phyloP scores from a whole-genome alignment of 2,113 vertebrate species.

The Oncorhynchus masou region DNA sequence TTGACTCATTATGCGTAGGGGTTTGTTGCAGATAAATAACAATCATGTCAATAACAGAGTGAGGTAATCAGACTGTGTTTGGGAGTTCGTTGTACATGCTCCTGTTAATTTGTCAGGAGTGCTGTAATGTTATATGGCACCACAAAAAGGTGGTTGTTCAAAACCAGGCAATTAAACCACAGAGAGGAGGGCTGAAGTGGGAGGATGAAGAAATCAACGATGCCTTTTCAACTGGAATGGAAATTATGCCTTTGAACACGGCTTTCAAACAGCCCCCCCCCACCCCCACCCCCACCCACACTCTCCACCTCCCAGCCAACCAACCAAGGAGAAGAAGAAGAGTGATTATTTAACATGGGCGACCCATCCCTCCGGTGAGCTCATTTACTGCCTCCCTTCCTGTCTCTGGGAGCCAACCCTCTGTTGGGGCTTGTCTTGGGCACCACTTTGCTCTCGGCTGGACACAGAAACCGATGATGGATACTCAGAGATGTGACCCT shows the following conservation, averaged over 20 bases:
- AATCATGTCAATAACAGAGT: slow-evolving; percentile 48
- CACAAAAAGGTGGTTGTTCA: slow-evolving; percentile 47
- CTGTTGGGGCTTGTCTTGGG: slow-evolving; percentile 49
- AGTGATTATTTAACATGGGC: slow-evolving; percentile 60
- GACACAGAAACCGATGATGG: slow-evolving; percentile 60
- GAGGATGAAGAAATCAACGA: slow-evolving; percentile 42
- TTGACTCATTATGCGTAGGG: slow-evolving; percentile 17
- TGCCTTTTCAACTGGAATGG: slow-evolving; percentile 33
- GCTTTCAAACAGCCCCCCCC: slow-evolving; percentile 28
- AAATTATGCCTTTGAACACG: slow-evolving; percentile 50
- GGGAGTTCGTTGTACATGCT: slow-evolving; percentile 12
- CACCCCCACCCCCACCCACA: slow-evolving; percentile 4
- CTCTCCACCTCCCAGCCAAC: not conserved
- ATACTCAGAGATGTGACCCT: slow-evolving; percentile 68
- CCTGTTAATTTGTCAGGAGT: slow-evolving; percentile 28
- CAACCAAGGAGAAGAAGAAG: slow-evolving; percentile 29
- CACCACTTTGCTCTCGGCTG: slow-evolving; percentile 52
- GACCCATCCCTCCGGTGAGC: slow-evolving; percentile 50
- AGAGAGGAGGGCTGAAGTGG: slow-evolving; percentile 48
- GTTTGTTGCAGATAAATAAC: slow-evolving; percentile 45
- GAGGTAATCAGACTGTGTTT: slow-evolving; percentile 39
- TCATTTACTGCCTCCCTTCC: slow-evolving; percentile 50
- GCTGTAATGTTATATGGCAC: slow-evolving; percentile 31
- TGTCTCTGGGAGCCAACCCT: slow-evolving; percentile 39
- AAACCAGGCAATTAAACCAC: slow-evolving; percentile 36